Base-by-base conservation (phyloP, 2,797 vertebrate species). In the Tapera naevia region DNA sequence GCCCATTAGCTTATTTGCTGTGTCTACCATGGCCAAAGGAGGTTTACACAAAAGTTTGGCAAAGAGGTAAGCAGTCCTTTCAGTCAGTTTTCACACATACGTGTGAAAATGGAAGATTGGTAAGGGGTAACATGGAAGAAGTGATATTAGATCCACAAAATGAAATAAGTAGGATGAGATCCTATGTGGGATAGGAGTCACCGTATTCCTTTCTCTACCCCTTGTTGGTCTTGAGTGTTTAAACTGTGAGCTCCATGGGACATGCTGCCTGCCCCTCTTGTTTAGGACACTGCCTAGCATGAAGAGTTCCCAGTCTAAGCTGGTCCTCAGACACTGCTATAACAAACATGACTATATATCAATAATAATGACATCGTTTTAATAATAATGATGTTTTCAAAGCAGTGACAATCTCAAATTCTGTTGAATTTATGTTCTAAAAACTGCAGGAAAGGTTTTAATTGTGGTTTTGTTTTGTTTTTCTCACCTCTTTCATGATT, bases 401-500 rank as follows among this genome's bases (percentile, higher is more conserved):
- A 82, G 65, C 46, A 93, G 80, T 64, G 58, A 80, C 70, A 80
- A 69, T 30, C 24, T 28, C 27, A 91, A 93, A 76, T 80, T 24
- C 66, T 75, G 43, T 43, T 65, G 74, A 92, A 86, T 90, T 94
- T 78, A 45, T 12, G 13, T 84, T 94, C 45, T 58, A 39, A 85
- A n/a, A 27, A 46, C 46, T 79, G 51, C 58, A 81, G 61, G 74
- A 84, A 84, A 90, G n/a, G 25, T 87, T 89, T 93, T 85, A 88
- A 71, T 80, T 96, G 64, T 91, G 71, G 58, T 37, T 87, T 57
- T 9, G 39, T 73, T 82, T 94, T 83, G 43, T 62, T 90, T 86
- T 91, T 89, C 80, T 86, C 61, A 19, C n/a, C 85, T 88, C 53
- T 94, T 94, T 92, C 66, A 86, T 76, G 56, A 81, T 32, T 84